Evolutionary conservation across 2,113 vertebrate species (phyloP), one percentile per base, ranked within the genome.

Genomic region (Psilopogon haemacephalus): DNA sequence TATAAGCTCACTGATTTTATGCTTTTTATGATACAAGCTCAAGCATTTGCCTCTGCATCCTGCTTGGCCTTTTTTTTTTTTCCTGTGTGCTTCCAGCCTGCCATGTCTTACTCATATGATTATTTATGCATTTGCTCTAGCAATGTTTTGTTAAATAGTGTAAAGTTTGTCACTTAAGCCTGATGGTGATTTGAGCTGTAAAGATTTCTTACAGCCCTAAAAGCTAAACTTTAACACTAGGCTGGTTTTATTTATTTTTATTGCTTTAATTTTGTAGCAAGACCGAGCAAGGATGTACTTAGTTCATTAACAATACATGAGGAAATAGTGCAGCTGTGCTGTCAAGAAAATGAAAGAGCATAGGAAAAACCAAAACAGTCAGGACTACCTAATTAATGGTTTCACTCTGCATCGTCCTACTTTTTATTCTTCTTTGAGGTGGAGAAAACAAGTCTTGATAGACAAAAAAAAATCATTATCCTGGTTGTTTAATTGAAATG

Each of bases 221-320:
- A 82, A 54, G 33, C 72, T 90, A 85, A 85, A 82, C 70, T 81
- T 83, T 89, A 83, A 89, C 23, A 65, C 87, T 79, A 63, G 77
- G 52, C 20, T 70, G 38, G 48, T 64, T 93, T 88, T 72, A 63
- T 76, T 91, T 94, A 55, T 80, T 86, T 92, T 81, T 81, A 78
- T 73, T 93, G 56, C 91, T 74, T 82, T 93, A 93, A 94, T 90
- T 76, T 64, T 84, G 42, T 63, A 81, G 50, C 17, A 68, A 84
- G 24, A 83, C 52, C 38, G 88, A 82, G 42, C 40, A 93, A 93
- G 62, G 26, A 62, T 90, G 71, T 84, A 20, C 42, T 94, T 78
- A 63, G 27, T 62, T 95, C 81, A 94, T 95, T 95, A 97, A 90
- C 38, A 92, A 54, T 91, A 88, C 70, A 95, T 92, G 93, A 95